Percentiles rank a stretch among this genome's conserved stretches.
phyloP scores from a whole-genome alignment of 2,113 vertebrate species.

The Circaetus gallicus region DNA sequence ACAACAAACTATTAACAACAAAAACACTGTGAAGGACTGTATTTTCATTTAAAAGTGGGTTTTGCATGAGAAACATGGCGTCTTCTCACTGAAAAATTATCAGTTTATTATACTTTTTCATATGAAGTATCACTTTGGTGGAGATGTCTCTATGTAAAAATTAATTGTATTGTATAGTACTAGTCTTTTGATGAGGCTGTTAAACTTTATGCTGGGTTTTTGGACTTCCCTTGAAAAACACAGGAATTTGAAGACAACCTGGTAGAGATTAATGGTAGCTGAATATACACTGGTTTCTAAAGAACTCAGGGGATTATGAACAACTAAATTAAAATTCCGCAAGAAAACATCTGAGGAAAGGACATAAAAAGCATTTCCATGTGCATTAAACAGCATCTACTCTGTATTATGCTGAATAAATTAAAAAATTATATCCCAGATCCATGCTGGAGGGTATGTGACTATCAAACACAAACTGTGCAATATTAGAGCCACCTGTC shows the following conservation, averaged over 20 bases:
- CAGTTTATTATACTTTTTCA: not conserved
- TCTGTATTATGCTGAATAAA: not conserved
- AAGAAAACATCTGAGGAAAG: not conserved
- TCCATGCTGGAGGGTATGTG: not conserved
- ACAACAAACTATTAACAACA: not conserved
- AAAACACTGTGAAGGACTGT: not conserved
- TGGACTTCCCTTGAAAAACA: not conserved
- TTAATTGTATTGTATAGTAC: not conserved
- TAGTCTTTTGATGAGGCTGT: not conserved
- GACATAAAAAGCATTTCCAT: not conserved
- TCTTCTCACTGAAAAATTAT: not conserved
- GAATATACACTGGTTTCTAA: not conserved
- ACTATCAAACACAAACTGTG: not conserved
- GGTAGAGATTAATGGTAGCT: not conserved
- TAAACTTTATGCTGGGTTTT: not conserved
- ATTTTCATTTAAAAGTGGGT: not conserved
- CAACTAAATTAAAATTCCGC: not conserved
- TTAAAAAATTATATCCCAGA: not conserved
- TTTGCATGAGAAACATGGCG: not conserved
- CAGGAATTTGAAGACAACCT: not conserved
- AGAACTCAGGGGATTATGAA: not conserved
- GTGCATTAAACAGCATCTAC: not conserved
- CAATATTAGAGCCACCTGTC: not conserved
- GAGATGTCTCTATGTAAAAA: not conserved
- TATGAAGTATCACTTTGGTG: not conserved